Evolutionary conservation across 2,113 vertebrate species (phyloP), one percentile per base, ranked within the genome.

Genomic region (Ovis aries): DNA sequence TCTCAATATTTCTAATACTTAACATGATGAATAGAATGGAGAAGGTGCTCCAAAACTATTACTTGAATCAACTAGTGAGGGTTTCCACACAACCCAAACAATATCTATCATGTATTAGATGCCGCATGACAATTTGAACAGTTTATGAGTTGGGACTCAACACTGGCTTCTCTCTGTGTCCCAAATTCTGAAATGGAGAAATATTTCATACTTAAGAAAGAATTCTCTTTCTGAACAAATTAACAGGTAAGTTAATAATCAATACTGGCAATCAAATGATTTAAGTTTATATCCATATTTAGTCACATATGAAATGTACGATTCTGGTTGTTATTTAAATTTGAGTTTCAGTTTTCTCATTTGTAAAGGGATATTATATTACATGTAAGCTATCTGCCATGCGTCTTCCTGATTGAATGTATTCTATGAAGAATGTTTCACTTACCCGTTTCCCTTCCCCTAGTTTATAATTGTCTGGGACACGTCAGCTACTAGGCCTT

Each of bases 391-490:
- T 92, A 19, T 82, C 48, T 78, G 23, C 19, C 50, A 29, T 71
- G 1, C 71, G 1, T 81, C 77, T 94, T 87, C 33, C 5, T 84
- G 60, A 64, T 31, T 40, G 48, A 88, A 77, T 74, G 21, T 29
- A 64, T 82, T 55, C 53, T 86, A 25, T 92, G 23, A 83, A 85
- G 64, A 90, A 43, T 90, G 23, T 90, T 91, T 91, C 11, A 60
- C 48, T 7, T 13, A 45, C 4, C 2, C 3, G 62, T 84, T 45
- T 90, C 10, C 19, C 7, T 77, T 90, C 21, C 52, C 3, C 21
- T 7, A 55, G 48, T 94, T 97, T 90, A 74, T 82, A 97, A 60
- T 52, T 88, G 40, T 90, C 31, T 95, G 55, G n/a, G 55, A 90
- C 15, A 62, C 12, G 13, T 84, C 14, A 93, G 43, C 71, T 52